phyloP scores from a whole-genome alignment of 2,888 invertebrate genomes.

The Oegoconia quadripuncta region DNA sequence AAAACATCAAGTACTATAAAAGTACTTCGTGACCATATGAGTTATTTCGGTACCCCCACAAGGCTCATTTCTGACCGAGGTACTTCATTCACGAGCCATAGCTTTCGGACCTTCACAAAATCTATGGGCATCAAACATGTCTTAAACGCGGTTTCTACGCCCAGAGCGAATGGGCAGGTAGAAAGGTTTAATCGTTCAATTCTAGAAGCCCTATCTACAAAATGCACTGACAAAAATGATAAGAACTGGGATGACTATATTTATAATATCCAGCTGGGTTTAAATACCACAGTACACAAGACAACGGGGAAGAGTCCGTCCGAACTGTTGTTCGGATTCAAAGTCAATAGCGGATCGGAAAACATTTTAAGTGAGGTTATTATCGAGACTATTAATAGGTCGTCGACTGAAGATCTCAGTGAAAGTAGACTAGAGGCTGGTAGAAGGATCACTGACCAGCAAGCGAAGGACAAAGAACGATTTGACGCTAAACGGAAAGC shows the following conservation, averaged over 20 bases:
- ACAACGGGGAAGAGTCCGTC: conserved; percentile 10
- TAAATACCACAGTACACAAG: conserved; percentile 9
- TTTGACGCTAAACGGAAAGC: background rate
- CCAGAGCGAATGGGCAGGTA: conserved; percentile 2
- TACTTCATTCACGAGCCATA: conserved; percentile 3
- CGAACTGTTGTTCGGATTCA: conserved; percentile 10
- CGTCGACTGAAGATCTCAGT: background rate
- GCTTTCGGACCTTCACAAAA: background rate
- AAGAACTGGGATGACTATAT: conserved; percentile 2
- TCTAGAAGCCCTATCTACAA: too few relatives aligned
- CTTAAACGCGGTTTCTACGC: conserved; percentile 1
- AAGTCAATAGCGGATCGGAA: conserved; percentile 1
- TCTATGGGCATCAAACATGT: conserved; percentile 5
- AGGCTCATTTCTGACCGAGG: conserved; percentile 7
- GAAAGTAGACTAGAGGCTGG: background rate
- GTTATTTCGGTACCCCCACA: conserved; percentile 4
- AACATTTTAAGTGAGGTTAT: background rate
- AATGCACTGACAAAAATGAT: background rate
- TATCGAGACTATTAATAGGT: background rate
- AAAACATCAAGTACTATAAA: conserved; percentile 5
- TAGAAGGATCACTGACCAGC: background rate
- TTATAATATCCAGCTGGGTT: conserved; percentile 8
- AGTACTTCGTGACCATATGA: background rate
- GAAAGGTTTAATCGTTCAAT: background rate
- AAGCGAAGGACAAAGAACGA: background rate